Evolutionary conservation across 1,140 invertebrate species (phyloP).

Genomic region (Temnothorax curvispinosus): DNA sequence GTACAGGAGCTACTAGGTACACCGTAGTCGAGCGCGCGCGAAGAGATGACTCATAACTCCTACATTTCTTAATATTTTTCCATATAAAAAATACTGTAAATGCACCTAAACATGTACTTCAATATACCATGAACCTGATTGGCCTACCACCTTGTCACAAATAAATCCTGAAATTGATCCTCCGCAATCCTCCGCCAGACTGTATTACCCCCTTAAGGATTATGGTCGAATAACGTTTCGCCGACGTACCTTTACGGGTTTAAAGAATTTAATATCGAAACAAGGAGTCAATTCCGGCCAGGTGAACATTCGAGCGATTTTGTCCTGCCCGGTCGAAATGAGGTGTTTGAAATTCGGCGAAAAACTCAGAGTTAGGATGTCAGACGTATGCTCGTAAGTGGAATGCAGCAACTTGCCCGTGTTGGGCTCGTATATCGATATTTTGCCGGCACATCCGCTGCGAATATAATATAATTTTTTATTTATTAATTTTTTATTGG

Average conservation of each 20-base stretch:
- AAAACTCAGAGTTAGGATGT: conserved; percentile 64
- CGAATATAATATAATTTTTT: background rate
- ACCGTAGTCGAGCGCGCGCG: too few relatives aligned
- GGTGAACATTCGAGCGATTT: conserved; percentile 60
- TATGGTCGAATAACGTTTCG: background rate
- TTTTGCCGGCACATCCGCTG: conserved; percentile 55
- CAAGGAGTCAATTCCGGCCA: conserved; percentile 58
- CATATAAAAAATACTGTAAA: too few relatives aligned
- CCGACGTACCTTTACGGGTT: conserved; percentile 56
- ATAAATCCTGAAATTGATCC: too few relatives aligned
- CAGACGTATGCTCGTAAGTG: background rate
- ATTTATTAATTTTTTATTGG: background rate
- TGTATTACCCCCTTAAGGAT: background rate
- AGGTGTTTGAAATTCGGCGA: conserved; percentile 73
- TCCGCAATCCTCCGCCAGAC: too few relatives aligned
- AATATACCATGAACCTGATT: too few relatives aligned
- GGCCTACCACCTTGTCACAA: too few relatives aligned
- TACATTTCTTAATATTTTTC: too few relatives aligned
- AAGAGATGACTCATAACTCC: too few relatives aligned
- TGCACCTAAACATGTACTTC: too few relatives aligned
- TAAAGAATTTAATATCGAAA: conserved; percentile 67
- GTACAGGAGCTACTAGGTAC: too few relatives aligned
- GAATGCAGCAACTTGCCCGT: conserved; percentile 12
- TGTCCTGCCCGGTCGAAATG: conserved; percentile 52
- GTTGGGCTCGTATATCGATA: conserved; percentile 25